Base-by-base conservation (phyloP, 2,888 invertebrate genomes). In the Melangyna quadrimaculata region DNA sequence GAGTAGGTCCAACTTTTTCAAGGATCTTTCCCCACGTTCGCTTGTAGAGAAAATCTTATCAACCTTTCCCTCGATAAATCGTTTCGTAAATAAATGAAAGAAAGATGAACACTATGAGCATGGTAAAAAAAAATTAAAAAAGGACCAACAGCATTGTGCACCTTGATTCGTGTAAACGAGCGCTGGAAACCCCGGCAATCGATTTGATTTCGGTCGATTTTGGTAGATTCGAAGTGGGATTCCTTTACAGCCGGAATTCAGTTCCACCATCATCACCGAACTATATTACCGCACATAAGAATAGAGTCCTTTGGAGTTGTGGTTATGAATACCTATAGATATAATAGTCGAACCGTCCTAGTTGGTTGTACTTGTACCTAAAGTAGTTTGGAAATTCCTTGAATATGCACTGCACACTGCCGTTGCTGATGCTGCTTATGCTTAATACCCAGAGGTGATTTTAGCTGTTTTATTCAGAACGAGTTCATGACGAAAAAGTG, bases 121-220 rank as follows among this genome's bases (percentile, higher is more conserved):
- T 5, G 22, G n/a, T n/a, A 22, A 22, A 48, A 63, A 19, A 67
- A 12, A 67, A 57, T 22, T n/a, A 59, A 72, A 17, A 7, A 35
- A 5, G 22, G n/a, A 0, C 5, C n/a, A 40, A n/a, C 10, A 17
- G 2, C 9, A 45, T 63, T 35, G 63, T 43, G 71, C 65, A 77
- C 77, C 71, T 77, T 67, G 75, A 81, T 71, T 70, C 63, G 29
- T 37, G 59, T 70, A 74, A 79, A 75, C 70, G 71, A 61, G 37
- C 55, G 67, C 79, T 55, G 67, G 65, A 72, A 72, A 71, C 67
- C 59, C 37, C 27, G n/a, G 14, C 53, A 75, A 84, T 77, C 84
- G 80, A 80, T 80, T 77, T 71, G 75, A 80, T 80, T 84, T 71
- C 75, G 53, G 71, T 80, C 84, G 75, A 84, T 84, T 84, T 84